phyloP scores from a whole-genome alignment of 2,797 vertebrate genomes.

The Brachyalestes nurse region DNA sequence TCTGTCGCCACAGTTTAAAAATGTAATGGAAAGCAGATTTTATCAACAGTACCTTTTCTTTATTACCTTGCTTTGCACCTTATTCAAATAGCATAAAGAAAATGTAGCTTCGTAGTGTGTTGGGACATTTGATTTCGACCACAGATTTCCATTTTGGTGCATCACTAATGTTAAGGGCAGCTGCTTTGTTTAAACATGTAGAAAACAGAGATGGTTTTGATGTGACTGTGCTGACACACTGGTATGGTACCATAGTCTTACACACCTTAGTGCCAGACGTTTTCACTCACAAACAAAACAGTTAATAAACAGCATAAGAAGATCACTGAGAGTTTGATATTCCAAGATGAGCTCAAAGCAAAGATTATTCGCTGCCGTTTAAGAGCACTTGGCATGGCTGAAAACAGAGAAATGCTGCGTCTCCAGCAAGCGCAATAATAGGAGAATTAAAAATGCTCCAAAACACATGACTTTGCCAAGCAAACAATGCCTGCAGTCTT shows the following conservation, averaged over 20 bases:
- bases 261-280: slow-evolving; percentile 18
- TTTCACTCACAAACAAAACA: slow-evolving; percentile 29
- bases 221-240: not conserved
- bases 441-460: slow-evolving; percentile 81
- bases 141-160: too few species aligned
- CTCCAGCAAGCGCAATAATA: slow-evolving; percentile 74
- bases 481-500: slow-evolving; percentile 82
- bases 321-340: slow-evolving; percentile 66
- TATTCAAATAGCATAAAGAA: too few species aligned
- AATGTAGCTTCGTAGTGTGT: too few species aligned
- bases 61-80: too few species aligned
- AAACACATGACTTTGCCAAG: slow-evolving; percentile 81
- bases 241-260: not conserved
- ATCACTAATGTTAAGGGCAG: too few species aligned
- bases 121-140: too few species aligned
- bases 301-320: slow-evolving; percentile 69
- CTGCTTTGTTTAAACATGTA: too few species aligned
- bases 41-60: too few species aligned
- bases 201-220: not conserved
- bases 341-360: slow-evolving; percentile 68
- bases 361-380: slow-evolving; percentile 61
- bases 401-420: slow-evolving; percentile 59
- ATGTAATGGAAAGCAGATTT: too few species aligned
- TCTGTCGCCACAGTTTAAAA: too few species aligned
- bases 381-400: slow-evolving; percentile 73